phyloP scores from a whole-genome alignment of 2,113 vertebrate species.

The Emydocephalus ijimae region DNA sequence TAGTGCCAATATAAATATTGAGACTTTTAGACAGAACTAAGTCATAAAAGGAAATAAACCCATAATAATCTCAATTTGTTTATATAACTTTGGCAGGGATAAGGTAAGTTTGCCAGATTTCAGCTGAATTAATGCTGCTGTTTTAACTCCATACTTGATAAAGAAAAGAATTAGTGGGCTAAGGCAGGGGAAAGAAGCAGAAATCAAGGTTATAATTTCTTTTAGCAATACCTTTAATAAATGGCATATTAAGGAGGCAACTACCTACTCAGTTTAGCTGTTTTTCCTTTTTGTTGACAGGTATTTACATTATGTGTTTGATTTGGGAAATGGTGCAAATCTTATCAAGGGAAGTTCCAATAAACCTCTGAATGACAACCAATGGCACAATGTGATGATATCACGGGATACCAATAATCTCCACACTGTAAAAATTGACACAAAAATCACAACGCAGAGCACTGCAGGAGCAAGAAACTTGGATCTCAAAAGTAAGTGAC shows the following conservation, averaged over 20 bases:
- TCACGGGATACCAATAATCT: slow-evolving; percentile 95
- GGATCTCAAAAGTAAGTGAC: slow-evolving; percentile 90
- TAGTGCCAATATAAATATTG: not conserved
- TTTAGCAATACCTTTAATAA: not conserved
- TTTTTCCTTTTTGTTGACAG: slow-evolving; percentile 61
- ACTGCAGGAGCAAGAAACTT: slow-evolving; percentile 93
- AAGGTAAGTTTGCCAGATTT: not conserved
- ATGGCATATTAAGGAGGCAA: not conserved
- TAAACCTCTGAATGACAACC: slow-evolving; percentile 94
- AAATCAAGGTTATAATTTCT: not conserved
- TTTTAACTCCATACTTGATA: not conserved
- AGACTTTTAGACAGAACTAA: not conserved
- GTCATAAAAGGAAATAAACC: not conserved
- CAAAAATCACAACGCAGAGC: slow-evolving; percentile 92
- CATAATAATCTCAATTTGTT: not conserved
- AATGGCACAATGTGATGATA: slow-evolving; percentile 98
- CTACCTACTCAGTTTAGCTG: slow-evolving; percentile 32
- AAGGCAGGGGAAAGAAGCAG: not conserved
- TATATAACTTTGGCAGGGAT: not conserved
- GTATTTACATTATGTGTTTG: slow-evolving; percentile 94
- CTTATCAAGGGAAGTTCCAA: slow-evolving; percentile 97
- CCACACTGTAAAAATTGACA: slow-evolving; percentile 96
- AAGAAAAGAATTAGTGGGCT: not conserved
- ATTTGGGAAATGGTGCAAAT: slow-evolving; percentile 94
- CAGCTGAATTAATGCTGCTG: not conserved